A percentile compares a stretch with the other conserved stretches of the same genome.
These are phyloP conservation scores for Pteropus rufus DNA, from an alignment of 2,797 vertebrate species.

Conservation along the genomic window DNA sequence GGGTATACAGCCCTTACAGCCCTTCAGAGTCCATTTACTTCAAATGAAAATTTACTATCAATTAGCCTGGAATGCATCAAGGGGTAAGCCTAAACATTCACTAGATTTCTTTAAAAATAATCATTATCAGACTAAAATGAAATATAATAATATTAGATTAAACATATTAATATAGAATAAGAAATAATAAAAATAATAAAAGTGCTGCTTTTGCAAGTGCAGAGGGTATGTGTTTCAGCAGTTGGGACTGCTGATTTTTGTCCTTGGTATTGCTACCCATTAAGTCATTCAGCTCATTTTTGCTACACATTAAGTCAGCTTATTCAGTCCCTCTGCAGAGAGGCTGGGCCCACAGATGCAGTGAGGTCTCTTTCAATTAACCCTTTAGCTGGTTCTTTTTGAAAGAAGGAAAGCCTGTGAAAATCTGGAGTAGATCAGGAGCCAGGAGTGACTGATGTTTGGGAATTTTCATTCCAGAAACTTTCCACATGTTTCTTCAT, in stretches of 20 bases:
- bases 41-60: not conserved
- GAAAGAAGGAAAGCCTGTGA: not conserved
- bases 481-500: not conserved
- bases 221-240: not conserved
- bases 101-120: constrained; percentile 44
- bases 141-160: not conserved
- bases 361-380: not conserved
- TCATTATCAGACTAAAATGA: not conserved
- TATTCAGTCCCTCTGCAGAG: not conserved
- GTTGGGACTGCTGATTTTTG: not conserved
- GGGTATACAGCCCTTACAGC: not conserved
- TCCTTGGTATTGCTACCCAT: not conserved
- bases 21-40: not conserved
- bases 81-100: not conserved
- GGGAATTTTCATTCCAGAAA: not conserved
- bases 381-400: not conserved
- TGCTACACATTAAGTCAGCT: not conserved
- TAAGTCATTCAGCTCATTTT: not conserved
- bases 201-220: not conserved
- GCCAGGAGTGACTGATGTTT: not conserved
- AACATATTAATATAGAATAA: not conserved
- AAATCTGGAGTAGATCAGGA: not conserved
- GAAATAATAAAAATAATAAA: not conserved
- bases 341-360: not conserved
- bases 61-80: not conserved